Conservation (phyloP, 2,113 vertebrate genomes). For the Aegithalos caudatus region DNA sequence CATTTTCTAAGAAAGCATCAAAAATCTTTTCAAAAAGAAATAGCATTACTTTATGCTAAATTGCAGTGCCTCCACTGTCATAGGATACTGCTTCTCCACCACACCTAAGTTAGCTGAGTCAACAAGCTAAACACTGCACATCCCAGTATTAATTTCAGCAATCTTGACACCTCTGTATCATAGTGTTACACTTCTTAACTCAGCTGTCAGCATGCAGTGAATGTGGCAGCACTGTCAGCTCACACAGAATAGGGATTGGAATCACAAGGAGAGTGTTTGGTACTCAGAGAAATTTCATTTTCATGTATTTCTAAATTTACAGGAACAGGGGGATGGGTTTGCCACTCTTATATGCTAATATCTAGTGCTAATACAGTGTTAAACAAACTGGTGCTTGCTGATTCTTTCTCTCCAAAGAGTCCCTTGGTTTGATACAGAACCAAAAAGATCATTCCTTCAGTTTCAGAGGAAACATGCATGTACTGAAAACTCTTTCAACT, state of each 20-base stretch:
- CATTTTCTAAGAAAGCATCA: not conserved
- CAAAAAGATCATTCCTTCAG: not conserved
- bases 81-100: not conserved
- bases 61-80: not conserved
- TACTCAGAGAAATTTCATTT: not conserved
- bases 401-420: not conserved
- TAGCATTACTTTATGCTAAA: not conserved
- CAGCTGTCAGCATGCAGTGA: conserved; percentile 33
- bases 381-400: not conserved
- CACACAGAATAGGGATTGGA: not conserved
- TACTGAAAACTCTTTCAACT: not conserved
- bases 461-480: not conserved
- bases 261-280: not conserved
- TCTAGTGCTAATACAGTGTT: not conserved
- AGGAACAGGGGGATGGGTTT: not conserved
- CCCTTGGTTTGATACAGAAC: not conserved
- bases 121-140: not conserved
- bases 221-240: conserved; percentile 24
- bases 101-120: conserved; percentile 38
- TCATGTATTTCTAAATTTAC: not conserved
- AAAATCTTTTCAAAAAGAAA: not conserved
- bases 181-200: conserved; percentile 16
- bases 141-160: conserved; percentile 33
- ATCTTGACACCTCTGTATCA: conserved; percentile 28
- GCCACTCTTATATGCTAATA: not conserved